Base-by-base conservation (phyloP, 2,797 vertebrate species). In the Acanthurus tractus region DNA sequence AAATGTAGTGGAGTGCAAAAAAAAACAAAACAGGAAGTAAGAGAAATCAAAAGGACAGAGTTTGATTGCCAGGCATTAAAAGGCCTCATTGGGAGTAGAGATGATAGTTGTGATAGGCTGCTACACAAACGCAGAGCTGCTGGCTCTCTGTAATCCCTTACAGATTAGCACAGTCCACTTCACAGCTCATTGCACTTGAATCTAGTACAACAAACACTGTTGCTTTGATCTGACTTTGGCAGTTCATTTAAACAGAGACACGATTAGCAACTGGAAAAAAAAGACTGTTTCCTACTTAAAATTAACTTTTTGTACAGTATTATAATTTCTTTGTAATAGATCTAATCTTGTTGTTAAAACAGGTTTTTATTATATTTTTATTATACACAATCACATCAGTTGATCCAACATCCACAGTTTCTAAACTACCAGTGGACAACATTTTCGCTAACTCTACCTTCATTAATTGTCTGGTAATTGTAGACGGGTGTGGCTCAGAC, bases 401-500 rank as follows among this genome's bases (percentile, higher is more conserved):
- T 58, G 20, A 71, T 63, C 3, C 22, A n/a, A 13, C 53, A 18
- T 12, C 48, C n/a, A 20, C 42, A 22, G 38, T 13, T 20, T 7
- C 15, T 56, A 0, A 42, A 29, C 49, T 78, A 25, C 22, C 52
- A 13, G 23, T 8, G 42, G 46, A 46, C 13, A 6, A 22, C 42
- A n/a, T 34, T 44, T 22, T 52, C 25, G 56, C 69, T 40, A 59
- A 53, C 23, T 71, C 67, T 59, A 68, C 72, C 74, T 86, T 78
- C 59, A 82, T 79, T 84, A 83, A 85, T 84, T 70, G 72, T 84
- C 72, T 67, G 54, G 50, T 80, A 76, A 84, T 45, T 75, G 84
- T 74, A 86, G 86, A 83, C 54, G 81, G 90, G 87, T 70, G 90
- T 88, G 91, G 92, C 81, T 84, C 78, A 71, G 86, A 81, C 89